Conservation (phyloP, 2,113 vertebrate species). For the Empidonax traillii region DNA sequence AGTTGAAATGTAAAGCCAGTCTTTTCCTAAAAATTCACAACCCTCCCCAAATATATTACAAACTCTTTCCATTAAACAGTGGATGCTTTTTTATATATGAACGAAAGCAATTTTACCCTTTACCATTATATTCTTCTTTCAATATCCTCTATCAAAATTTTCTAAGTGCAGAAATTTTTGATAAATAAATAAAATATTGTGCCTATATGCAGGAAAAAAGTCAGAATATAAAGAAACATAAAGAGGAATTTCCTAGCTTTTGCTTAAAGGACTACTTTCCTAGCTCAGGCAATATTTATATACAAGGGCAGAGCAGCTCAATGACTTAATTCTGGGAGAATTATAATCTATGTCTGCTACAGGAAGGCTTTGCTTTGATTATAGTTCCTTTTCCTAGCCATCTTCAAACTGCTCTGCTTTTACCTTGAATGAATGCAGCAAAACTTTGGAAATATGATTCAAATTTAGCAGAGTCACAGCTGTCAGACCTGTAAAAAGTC, state of each 20-base stretch:
- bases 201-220: neutral
- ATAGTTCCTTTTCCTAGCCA: neutral
- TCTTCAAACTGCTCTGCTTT: neutral
- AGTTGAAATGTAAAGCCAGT: neutral
- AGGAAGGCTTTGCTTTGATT: neutral
- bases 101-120: neutral
- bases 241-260: neutral
- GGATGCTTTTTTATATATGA: neutral
- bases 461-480: constrained; percentile 40
- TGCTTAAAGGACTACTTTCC: neutral
- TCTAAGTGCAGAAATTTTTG: neutral
- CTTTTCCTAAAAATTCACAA: neutral
- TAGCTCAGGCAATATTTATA: neutral
- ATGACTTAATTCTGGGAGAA: neutral
- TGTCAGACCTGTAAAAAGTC: neutral
- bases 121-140: neutral
- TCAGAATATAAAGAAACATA: neutral
- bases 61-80: neutral
- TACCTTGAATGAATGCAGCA: neutral
- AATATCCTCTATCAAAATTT: neutral
- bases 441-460: constrained; percentile 23
- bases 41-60: neutral
- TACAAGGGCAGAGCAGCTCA: neutral
- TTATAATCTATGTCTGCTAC: neutral
- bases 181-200: neutral